phyloP scores from a whole-genome alignment of 2,113 vertebrate genomes.

The Myotis yumanensis region DNA sequence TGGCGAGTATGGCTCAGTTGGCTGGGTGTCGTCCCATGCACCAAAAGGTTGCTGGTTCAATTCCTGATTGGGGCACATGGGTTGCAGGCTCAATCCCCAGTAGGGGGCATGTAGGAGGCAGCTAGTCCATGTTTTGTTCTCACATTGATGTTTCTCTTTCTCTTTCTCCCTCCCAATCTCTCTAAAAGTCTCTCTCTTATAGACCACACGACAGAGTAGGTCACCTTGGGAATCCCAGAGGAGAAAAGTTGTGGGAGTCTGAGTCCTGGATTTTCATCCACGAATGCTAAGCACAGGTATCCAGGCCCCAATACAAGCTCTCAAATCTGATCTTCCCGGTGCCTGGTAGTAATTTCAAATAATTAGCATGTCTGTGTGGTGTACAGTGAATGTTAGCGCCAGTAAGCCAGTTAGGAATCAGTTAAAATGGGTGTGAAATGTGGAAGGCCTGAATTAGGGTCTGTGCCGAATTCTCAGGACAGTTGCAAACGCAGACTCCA shows the following conservation, averaged over 20 bases:
- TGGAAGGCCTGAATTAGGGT: background rate
- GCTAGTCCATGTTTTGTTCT: no score
- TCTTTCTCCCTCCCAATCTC: no score
- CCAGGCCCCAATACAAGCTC: background rate
- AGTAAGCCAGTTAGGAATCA: background rate
- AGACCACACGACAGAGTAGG: background rate
- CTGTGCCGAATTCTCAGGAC: background rate
- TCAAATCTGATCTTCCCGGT: background rate
- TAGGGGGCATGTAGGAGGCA: no score
- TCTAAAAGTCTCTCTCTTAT: no score
- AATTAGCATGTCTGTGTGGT: background rate
- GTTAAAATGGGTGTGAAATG: background rate
- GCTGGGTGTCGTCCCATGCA: no score
- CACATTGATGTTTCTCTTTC: no score
- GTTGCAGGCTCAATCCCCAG: no score
- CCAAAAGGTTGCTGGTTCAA: no score
- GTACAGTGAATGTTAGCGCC: background rate
- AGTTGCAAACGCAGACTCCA: background rate
- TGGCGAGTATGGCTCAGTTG: no score
- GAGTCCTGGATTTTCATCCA: background rate
- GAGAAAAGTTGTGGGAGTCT: background rate
- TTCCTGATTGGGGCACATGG: no score
- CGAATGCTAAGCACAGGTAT: background rate
- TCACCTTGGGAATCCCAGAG: background rate
- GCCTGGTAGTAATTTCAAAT: background rate